phyloP scores from a whole-genome alignment of 37 sponge, comb jelly and placozoan genomes.

The Beroe ovata region DNA sequence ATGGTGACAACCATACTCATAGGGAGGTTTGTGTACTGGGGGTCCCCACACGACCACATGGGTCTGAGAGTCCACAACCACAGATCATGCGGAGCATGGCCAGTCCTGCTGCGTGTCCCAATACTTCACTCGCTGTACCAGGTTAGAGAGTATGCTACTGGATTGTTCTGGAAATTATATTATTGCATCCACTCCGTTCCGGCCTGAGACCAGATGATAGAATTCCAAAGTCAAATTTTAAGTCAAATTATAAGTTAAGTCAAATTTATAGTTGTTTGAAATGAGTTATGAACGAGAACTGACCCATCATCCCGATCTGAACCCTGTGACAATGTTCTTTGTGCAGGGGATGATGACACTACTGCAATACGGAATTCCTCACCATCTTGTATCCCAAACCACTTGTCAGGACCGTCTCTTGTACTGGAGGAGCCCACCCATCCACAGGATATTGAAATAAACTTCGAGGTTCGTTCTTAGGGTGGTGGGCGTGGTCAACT shows the following conservation, averaged over 20 bases:
- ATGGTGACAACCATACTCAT: neutral
- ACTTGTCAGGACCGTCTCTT: slow-evolving; percentile 32
- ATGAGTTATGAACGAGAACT: too few species aligned
- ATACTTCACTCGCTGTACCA: neutral
- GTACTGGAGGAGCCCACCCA: neutral
- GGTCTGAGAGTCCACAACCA: neutral
- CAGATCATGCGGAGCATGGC: neutral
- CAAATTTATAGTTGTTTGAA: too few species aligned
- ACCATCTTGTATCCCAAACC: slow-evolving; percentile 57
- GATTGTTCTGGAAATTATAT: too few species aligned
- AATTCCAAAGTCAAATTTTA: too few species aligned
- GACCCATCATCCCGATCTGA: too few species aligned
- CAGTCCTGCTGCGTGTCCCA: neutral
- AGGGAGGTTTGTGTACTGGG: neutral
- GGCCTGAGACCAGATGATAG: too few species aligned
- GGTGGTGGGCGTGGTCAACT: neutral
- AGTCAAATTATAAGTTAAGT: too few species aligned
- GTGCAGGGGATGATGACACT: too few species aligned
- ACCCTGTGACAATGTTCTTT: too few species aligned
- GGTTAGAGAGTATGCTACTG: too few species aligned
- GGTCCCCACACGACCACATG: neutral
- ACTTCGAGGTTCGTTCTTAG: slow-evolving; percentile 36
- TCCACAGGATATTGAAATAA: slow-evolving; percentile 27
- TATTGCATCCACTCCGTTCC: too few species aligned
- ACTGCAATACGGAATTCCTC: neutral